Evolutionary conservation across 2,888 invertebrate genomes (phyloP), one percentile per base, ranked within the genome.

Genomic region (Catocala fraxini): DNA sequence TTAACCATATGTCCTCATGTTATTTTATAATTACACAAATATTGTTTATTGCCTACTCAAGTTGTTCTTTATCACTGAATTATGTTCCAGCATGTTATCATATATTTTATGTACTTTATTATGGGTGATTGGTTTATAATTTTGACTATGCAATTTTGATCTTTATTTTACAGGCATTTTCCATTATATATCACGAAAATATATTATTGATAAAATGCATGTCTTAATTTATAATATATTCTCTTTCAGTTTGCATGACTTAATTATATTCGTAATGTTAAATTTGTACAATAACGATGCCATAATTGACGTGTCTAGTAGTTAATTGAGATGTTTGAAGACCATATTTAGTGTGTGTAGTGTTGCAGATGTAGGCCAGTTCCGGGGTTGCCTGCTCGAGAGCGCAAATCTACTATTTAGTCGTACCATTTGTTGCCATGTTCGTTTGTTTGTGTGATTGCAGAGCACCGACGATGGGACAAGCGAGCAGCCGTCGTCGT

Each of bases 321-420:
- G 74, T 70, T 73, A 65, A 67, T 67, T 82, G 76, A 80, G 73
- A 77, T 75, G 78, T 82, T 82, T 65, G 63, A 68, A 55, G 60
- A 58, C 54, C 33, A 68, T 87, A 80, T 87, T 81, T 74, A 84
- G 89, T 89, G 89, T 91, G 89, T 93, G 92, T 93, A 93, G 93
- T 93, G 90, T 94, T 94, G 86, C 93, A 94, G 93, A 92, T 90
- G 85, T 89, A 88, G 89, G 89, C 85, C 87, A 84, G 87, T 80
- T 84, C 87, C 83, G 88, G 88, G 87, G 88, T 82, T 86, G 87
- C 87, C 88, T 82, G 89, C 83, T 79, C 82, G 82, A 82, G 77
- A 82, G 76, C 80, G 76, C 79, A 75, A 68, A 68, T 70, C 70
- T 63, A 58, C 75, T 54, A 70, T 69, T 69, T 71, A 73, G 69